These are phyloP conservation scores for Sialis lutaria DNA, from an alignment of 2,888 invertebrate species.

Conservation along the genomic window DNA sequence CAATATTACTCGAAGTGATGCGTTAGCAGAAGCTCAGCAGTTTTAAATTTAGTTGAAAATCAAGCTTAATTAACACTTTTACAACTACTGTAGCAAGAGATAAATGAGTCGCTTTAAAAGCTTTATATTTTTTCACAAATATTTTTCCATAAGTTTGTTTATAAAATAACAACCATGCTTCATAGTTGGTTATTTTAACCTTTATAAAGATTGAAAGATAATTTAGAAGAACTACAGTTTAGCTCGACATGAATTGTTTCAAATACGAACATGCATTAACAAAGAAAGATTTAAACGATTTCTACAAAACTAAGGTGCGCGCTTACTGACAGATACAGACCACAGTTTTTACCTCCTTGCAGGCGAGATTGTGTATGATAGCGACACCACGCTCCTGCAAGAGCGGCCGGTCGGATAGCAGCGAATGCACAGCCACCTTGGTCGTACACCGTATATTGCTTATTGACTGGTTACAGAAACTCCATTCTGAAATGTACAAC, in stretches of 20 bases:
- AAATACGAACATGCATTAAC: neutral
- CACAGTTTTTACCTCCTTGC: conserved; percentile 96
- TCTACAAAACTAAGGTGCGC: conserved; percentile 1
- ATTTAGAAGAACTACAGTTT: no score
- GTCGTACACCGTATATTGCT: conserved; percentile 84
- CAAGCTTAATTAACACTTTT: neutral
- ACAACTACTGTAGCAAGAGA: no score
- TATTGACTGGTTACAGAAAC: conserved; percentile 50
- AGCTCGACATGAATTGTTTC: no score
- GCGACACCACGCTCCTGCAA: conserved; percentile 71
- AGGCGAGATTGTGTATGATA: conserved; percentile 77
- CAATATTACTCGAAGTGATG: neutral
- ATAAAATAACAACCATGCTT: no score
- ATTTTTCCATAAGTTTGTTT: no score
- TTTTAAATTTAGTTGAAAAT: conserved; percentile 1
- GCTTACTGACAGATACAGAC: conserved; percentile 49
- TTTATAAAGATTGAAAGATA: no score
- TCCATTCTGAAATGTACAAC: conserved; percentile 88
- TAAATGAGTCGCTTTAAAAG: no score
- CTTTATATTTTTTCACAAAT: no score
- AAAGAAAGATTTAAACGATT: neutral
- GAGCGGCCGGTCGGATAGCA: conserved; percentile 50
- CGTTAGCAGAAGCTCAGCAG: neutral
- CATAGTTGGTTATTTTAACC: no score
- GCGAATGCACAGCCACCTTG: conserved; percentile 74